Evolutionary conservation across 2,797 vertebrate species (phyloP).

Genomic region (Anguilla megastoma): DNA sequence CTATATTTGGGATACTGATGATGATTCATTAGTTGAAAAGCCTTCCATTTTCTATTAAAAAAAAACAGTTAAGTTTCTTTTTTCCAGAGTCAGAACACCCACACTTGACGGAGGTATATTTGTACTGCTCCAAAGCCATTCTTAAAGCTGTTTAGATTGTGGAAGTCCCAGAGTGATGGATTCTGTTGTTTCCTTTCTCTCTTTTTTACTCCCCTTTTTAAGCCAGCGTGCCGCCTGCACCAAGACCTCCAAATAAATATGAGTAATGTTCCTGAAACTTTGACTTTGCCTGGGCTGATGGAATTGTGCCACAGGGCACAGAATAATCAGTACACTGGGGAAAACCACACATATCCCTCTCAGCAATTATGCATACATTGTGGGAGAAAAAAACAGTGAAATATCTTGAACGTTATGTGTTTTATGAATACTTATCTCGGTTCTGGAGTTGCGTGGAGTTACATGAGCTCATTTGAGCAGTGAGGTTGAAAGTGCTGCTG

Average conservation of each 20-base stretch:
- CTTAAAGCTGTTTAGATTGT: conserved; percentile 33
- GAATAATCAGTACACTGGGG: conserved; percentile 29
- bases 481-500: background rate
- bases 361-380: conserved; percentile 16
- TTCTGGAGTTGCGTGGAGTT: background rate
- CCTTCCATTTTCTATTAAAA: background rate
- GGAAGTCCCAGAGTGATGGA: conserved; percentile 23
- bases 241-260: conserved; percentile 34
- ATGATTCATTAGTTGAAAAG: background rate
- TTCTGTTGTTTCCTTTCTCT: conserved; percentile 13
- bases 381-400: background rate
- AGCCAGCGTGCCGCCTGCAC: background rate
- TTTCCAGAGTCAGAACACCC: background rate
- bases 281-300: background rate
- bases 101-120: conserved; percentile 10
- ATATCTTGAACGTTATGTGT: background rate
- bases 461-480: background rate
- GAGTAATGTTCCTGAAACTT: conserved; percentile 30
- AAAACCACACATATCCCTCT: background rate
- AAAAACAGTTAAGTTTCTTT: background rate
- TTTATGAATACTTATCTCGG: background rate
- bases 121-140: background rate
- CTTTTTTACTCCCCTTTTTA: background rate
- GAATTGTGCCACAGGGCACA: conserved; percentile 19
- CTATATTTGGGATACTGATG: background rate